Evolutionary conservation across 2,797 vertebrate genomes (phyloP).

Genomic region (Okamejei kenojei): DNA sequence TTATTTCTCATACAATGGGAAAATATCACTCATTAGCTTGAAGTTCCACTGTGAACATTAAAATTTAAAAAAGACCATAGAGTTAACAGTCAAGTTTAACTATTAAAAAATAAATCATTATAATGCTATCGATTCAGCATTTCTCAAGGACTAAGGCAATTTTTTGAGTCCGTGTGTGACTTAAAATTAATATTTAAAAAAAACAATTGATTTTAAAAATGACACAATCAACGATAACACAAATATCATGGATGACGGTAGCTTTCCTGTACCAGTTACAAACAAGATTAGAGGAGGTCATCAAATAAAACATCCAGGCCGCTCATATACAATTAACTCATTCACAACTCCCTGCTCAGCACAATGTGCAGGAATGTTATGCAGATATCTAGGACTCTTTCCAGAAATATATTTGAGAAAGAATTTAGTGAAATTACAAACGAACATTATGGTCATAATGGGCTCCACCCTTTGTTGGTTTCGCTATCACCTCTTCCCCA

Average conservation of each 20-base stretch:
- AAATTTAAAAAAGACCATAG: background rate
- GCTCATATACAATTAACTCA: background rate
- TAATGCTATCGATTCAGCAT: background rate
- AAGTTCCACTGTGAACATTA: background rate
- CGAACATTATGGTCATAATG: background rate
- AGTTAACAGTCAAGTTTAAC: background rate
- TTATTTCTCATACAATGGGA: background rate
- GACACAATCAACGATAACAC: background rate
- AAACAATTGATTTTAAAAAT: background rate
- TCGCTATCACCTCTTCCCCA: too few species aligned
- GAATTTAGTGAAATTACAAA: background rate
- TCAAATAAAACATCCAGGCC: background rate
- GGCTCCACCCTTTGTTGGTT: too few species aligned
- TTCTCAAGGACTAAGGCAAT: background rate
- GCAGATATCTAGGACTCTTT: background rate
- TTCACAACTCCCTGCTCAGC: background rate
- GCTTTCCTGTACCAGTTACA: constrained; percentile 5
- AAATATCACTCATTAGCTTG: background rate
- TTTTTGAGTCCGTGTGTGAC: background rate
- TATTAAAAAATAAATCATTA: background rate
- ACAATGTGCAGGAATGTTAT: background rate
- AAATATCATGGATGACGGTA: background rate
- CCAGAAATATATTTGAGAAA: background rate
- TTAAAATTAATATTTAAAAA: background rate
- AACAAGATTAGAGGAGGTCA: constrained; percentile 8